Conservation (phyloP, 1,140 invertebrate species). For the Calycopis cecrops region DNA sequence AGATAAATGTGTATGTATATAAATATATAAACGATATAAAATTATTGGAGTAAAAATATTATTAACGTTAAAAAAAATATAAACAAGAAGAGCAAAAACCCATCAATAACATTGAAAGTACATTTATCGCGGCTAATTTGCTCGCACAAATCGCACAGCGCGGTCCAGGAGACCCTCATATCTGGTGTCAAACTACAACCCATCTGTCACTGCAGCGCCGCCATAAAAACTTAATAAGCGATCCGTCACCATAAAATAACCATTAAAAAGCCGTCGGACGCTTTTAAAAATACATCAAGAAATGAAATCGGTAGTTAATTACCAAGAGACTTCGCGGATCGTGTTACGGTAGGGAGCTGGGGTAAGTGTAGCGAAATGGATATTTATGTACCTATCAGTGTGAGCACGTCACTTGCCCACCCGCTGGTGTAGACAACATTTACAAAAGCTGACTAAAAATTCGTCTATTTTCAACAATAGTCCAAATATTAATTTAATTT, state of each 20-base stretch:
- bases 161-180: constrained; percentile 39
- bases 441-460: too few relatives aligned
- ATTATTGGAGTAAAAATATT: too few relatives aligned
- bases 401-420: too few relatives aligned
- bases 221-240: constrained; percentile 72
- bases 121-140: constrained; percentile 1
- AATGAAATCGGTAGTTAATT: constrained; percentile 73
- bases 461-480: too few relatives aligned
- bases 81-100: too few relatives aligned
- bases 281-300: constrained; percentile 74
- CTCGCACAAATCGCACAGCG: constrained; percentile 1
- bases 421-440: too few relatives aligned
- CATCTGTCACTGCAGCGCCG: constrained; percentile 59
- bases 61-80: too few relatives aligned
- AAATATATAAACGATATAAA: too few relatives aligned
- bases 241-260: constrained; percentile 74
- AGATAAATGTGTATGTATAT: too few relatives aligned
- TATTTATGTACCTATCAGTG: too few relatives aligned
- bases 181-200: constrained; percentile 70
- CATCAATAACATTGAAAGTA: too few relatives aligned
- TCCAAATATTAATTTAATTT: too few relatives aligned
- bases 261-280: constrained; percentile 72
- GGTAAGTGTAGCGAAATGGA: constrained; percentile 1
- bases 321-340: constrained; percentile 68
- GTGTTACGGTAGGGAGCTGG: constrained; percentile 48